A percentile compares a stretch with the other conserved stretches of the same genome.
These are phyloP conservation scores for Brachycybe producta DNA, from an alignment of 2,888 invertebrate species.

Conservation along the genomic window DNA sequence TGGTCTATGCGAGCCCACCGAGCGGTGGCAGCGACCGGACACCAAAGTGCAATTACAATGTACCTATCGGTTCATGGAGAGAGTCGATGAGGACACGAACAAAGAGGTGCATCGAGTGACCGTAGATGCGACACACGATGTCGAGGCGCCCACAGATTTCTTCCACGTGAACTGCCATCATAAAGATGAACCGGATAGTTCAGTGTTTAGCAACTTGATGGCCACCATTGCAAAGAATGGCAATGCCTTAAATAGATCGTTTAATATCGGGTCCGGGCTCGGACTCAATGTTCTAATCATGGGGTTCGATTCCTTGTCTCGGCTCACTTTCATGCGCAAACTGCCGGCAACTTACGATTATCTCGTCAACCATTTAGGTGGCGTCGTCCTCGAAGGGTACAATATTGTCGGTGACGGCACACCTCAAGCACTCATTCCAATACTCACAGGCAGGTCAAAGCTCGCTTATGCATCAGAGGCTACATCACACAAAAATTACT, in stretches of 20 bases:
- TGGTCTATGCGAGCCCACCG: background rate
- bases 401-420: conserved; percentile 35
- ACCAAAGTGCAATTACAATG: too few relatives aligned
- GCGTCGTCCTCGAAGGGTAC: conserved; percentile 51
- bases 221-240: conserved; percentile 40
- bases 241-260: conserved; percentile 35
- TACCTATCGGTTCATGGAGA: too few relatives aligned
- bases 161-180: background rate
- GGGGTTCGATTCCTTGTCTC: conserved; percentile 77
- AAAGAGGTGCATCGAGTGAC: background rate
- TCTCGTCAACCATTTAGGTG: conserved; percentile 47
- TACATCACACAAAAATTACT: too few relatives aligned
- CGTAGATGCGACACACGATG: background rate
- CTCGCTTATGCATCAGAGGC: too few relatives aligned
- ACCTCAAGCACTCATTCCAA: conserved; percentile 59
- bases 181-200: background rate
- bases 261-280: conserved; percentile 38
- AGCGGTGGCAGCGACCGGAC: too few relatives aligned
- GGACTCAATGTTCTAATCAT: conserved; percentile 64
- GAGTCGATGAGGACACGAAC: background rate
- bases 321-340: conserved; percentile 63
- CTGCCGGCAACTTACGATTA: conserved; percentile 60
- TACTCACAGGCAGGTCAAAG: conserved; percentile 51
- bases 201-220: conserved; percentile 52
- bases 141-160: background rate